Conservation (phyloP, 2,797 vertebrate species). For the Hoplostethus atlanticus region DNA sequence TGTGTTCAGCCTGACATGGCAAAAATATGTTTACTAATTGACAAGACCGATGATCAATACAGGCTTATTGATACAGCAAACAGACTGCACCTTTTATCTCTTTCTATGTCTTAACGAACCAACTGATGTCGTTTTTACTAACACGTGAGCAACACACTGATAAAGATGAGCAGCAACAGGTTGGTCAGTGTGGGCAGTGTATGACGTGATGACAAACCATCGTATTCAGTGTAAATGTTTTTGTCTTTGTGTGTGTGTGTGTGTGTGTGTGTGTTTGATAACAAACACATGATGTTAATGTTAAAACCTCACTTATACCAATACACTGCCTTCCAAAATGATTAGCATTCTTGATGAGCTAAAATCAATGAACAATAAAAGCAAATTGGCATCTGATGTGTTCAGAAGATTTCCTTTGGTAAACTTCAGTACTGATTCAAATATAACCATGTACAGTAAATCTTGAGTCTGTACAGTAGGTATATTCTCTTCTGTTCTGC, state of each 20-base stretch:
- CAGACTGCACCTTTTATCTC: slow-evolving; percentile 18
- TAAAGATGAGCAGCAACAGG: not conserved
- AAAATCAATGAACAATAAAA: too few species aligned
- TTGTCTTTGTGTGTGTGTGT: not conserved
- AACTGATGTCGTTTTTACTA: slow-evolving; percentile 32
- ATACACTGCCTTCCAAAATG: too few species aligned
- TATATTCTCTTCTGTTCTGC: too few species aligned
- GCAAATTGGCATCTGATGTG: too few species aligned
- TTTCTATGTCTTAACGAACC: not conserved
- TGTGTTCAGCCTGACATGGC: not conserved
- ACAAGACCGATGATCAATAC: not conserved
- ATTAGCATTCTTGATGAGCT: too few species aligned
- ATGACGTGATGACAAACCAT: slow-evolving; percentile 1
- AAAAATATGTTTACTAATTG: not conserved
- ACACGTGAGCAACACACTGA: slow-evolving; percentile 17
- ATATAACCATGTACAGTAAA: too few species aligned
- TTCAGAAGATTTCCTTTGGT: too few species aligned
- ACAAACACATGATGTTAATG: too few species aligned
- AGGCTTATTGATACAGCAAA: slow-evolving; percentile 2
- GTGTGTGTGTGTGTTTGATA: not conserved
- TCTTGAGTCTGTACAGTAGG: too few species aligned
- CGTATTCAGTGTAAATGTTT: slow-evolving; percentile 2
- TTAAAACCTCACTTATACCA: too few species aligned
- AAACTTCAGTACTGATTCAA: too few species aligned
- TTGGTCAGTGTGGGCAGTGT: not conserved